Base-by-base conservation (phyloP, 2,113 vertebrate genomes). In the Oryctolagus cuniculus region DNA sequence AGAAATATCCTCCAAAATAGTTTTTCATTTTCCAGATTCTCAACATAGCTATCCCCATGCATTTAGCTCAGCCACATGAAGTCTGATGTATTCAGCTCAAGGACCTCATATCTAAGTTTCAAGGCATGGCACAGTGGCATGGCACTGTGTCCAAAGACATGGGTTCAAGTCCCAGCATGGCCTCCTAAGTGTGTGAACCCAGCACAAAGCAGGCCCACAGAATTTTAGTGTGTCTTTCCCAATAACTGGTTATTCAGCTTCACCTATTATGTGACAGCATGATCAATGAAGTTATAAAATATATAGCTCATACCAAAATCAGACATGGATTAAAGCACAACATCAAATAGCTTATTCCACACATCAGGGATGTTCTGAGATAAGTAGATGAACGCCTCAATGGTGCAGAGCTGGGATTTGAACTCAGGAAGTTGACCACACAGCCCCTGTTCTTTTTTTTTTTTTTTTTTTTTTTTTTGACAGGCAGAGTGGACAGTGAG, bases 11-110 rank as follows among this genome's bases (percentile, higher is more conserved):
- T 78, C 51, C 58, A 77, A 92, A 49, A 92, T 74, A 44, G 64
- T 58, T 92, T 82, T 84, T 61, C 12, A 77, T 74, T 81, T 87
- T 77, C 53, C 61, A 69, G 19, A 38, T 29, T 85, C 38, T 92
- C 11, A 80, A 64, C 27, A 55, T 55, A 55, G 90, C 51, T n/a
- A 36, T 66, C 19, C 19, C 69, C 5, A 73, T 1, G 36, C 8
- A 58, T 17, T 22, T 16, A 67, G 74, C 10, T 77, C 55, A 89
- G 34, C 49, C 49, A 64, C 12, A 77, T 21, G 7, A 75, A 75
- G n/a, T 64, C 74, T 61, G 67, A 79, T 38, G 3, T 12, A 61
- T 51, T 87, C 21, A 73, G 93, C 11, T 58, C 12, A 29, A 24
- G 25, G n/a, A 13, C 16, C 34, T 74, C 6, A 64, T 9, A 19